phyloP scores from a whole-genome alignment of 2,888 invertebrate species.

The Holacanthella duospinosa region DNA sequence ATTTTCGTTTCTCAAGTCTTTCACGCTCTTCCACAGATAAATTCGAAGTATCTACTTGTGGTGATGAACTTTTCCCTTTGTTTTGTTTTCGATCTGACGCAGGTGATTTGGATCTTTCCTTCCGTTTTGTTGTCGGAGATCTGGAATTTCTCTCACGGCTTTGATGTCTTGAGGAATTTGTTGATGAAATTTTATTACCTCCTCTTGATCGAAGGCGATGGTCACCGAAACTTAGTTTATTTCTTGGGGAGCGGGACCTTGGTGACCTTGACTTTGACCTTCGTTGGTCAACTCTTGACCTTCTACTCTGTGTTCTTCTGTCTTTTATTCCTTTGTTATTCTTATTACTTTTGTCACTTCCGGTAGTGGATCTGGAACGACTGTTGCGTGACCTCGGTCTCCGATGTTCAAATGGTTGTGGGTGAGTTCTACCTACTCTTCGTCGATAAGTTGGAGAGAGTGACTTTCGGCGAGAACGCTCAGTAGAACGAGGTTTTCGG shows the following conservation, averaged over 20 bases:
- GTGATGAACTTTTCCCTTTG: background rate
- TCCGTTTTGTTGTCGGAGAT: background rate
- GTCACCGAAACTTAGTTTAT: background rate
- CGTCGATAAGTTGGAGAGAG: too few relatives aligned
- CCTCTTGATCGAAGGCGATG: background rate
- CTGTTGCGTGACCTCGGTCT: too few relatives aligned
- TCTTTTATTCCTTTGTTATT: too few relatives aligned
- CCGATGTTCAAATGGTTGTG: too few relatives aligned
- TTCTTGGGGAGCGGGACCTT: background rate
- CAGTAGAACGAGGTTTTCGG: background rate
- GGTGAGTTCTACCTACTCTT: too few relatives aligned
- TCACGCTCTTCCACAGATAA: conserved; percentile 5
- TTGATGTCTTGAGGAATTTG: background rate
- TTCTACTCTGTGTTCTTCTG: too few relatives aligned
- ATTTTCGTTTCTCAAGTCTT: background rate
- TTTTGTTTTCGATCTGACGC: background rate
- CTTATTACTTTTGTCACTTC: too few relatives aligned
- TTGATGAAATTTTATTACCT: background rate
- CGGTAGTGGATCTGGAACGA: too few relatives aligned
- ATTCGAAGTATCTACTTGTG: background rate
- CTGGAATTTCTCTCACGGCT: background rate
- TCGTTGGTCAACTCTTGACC: too few relatives aligned
- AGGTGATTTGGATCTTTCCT: background rate
- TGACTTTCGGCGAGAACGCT: too few relatives aligned
- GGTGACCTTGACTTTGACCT: too few relatives aligned